Conservation (phyloP, 2,888 invertebrate species). For the Deilephila elpenor region DNA sequence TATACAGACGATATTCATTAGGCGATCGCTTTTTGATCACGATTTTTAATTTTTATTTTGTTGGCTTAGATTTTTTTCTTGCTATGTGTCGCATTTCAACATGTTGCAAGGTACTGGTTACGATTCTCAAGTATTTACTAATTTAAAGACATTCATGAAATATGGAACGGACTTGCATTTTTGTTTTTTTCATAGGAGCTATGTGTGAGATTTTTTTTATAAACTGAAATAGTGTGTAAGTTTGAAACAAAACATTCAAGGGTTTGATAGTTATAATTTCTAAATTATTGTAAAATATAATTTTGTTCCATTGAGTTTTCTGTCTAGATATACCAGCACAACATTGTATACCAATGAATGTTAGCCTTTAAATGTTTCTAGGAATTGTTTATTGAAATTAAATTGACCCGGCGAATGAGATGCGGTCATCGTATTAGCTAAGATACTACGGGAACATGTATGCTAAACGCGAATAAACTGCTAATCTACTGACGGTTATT, state of each 20-base stretch:
- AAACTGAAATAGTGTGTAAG: too few relatives aligned
- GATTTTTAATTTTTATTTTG: slow-evolving; percentile 16
- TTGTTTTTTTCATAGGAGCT: too few relatives aligned
- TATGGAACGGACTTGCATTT: too few relatives aligned
- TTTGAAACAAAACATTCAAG: too few relatives aligned
- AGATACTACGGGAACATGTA: background rate
- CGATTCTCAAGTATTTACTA: too few relatives aligned
- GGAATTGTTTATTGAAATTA: slow-evolving; percentile 25
- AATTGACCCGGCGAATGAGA: slow-evolving; percentile 20
- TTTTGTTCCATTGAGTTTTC: background rate
- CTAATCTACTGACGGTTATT: background rate
- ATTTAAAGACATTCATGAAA: too few relatives aligned
- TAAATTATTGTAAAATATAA: too few relatives aligned
- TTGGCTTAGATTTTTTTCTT: background rate
- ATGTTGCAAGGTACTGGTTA: too few relatives aligned
- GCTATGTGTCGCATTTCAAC: too few relatives aligned
- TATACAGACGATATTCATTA: slow-evolving; percentile 5
- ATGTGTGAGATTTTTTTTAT: too few relatives aligned
- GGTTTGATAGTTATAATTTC: too few relatives aligned
- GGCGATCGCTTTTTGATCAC: slow-evolving; percentile 1
- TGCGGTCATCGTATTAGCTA: slow-evolving; percentile 21
- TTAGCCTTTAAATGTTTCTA: background rate
- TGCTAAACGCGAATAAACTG: slow-evolving; percentile 16
- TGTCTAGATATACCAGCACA: background rate
- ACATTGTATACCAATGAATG: background rate